phyloP scores from a whole-genome alignment of 2,113 vertebrate species.

The Sturnus vulgaris region DNA sequence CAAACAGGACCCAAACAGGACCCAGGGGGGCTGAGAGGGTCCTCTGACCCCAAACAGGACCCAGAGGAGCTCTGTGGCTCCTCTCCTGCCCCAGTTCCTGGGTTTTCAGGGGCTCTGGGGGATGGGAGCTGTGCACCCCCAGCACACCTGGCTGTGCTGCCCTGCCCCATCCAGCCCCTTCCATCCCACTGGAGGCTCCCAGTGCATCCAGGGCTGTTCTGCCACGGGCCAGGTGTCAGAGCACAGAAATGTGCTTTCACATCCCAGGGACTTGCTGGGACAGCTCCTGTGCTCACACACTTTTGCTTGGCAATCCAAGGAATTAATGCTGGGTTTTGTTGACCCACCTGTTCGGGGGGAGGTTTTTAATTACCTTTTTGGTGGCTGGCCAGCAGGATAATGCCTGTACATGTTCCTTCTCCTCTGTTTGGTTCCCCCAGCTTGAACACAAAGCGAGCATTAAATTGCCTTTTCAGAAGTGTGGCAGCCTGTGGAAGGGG shows the following conservation, averaged over 20 bases:
- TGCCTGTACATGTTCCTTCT: neutral
- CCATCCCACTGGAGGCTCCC: slow-evolving; percentile 51
- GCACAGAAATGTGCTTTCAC: slow-evolving; percentile 54
- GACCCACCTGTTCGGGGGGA: slow-evolving; percentile 45
- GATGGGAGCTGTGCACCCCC: neutral
- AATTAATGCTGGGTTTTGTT: neutral
- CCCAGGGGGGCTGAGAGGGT: fast-evolving
- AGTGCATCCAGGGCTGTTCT: slow-evolving; percentile 61
- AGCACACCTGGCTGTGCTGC: neutral
- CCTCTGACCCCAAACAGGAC: neutral
- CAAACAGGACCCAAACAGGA: no score
- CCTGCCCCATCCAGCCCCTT: neutral
- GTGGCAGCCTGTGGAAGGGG: neutral
- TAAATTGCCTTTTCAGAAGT: slow-evolving; percentile 21
- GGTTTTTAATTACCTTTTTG: slow-evolving; percentile 63
- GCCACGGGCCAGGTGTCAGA: slow-evolving; percentile 67
- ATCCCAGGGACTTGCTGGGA: slow-evolving; percentile 48
- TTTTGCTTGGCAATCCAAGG: neutral
- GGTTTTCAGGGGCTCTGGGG: neutral
- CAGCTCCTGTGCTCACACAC: slow-evolving; percentile 11
- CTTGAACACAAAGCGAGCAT: slow-evolving; percentile 27
- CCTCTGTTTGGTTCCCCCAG: slow-evolving; percentile 30
- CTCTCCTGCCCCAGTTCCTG: neutral
- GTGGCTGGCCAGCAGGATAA: slow-evolving; percentile 25
- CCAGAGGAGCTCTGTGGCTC: neutral